Conservation (phyloP, 30 jellyfish, hydroid and myxozoan genomes). For the Clytia hemisphaerica region DNA sequence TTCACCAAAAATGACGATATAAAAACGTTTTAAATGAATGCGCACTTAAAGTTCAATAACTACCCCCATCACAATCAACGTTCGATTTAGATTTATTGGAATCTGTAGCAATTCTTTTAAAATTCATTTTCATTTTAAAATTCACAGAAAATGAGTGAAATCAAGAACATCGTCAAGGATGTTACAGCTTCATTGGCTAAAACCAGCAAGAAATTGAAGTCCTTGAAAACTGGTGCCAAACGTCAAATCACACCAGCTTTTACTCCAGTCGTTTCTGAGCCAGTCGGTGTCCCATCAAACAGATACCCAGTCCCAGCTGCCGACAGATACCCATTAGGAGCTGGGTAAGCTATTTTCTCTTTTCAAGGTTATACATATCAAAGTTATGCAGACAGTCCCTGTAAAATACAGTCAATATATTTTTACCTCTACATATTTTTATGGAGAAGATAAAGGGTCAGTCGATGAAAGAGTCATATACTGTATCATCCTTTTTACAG, state of each 20-base stretch:
- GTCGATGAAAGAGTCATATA: no score
- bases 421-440: no score
- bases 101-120: no score
- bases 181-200: conserved; percentile 68
- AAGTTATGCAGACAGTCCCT: no score
- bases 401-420: neutral
- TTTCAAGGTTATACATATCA: neutral
- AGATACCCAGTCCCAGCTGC: conserved; percentile 98
- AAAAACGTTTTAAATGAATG: no score
- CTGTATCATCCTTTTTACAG: no score
- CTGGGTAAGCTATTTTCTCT: conserved; percentile 60
- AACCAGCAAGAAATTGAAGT: conserved; percentile 65
- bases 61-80: no score
- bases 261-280: conserved; percentile 95
- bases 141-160: conserved; percentile 91
- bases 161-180: conserved; percentile 79
- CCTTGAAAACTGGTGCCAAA: conserved; percentile 58
- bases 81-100: no score
- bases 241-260: conserved; percentile 91
- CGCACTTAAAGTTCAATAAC: no score
- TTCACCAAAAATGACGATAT: no score
- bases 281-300: conserved; percentile 84
- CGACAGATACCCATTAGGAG: conserved; percentile 94
- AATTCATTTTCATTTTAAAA: no score
- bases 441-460: no score